These are phyloP conservation scores for Amblyjoppa fuscipennis DNA, from an alignment of 2,888 invertebrate genomes.

Conservation along the genomic window DNA sequence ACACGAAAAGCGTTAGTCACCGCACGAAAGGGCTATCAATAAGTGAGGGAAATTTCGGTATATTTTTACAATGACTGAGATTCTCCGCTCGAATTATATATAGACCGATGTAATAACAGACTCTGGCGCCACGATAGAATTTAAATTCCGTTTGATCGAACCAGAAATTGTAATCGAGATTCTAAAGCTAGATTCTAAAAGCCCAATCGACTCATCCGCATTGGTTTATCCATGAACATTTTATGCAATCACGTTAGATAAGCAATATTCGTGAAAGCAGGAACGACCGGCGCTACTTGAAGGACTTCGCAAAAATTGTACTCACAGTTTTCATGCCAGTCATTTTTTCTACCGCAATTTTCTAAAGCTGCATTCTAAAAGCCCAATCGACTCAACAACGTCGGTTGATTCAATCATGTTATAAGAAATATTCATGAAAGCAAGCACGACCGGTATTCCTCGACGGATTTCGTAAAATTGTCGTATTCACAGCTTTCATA, in stretches of 20 bases:
- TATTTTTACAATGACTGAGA: constrained; percentile 19
- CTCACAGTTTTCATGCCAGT: background rate
- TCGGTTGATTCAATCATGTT: background rate
- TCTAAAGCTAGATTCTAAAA: too few species aligned
- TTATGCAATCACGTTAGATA: too few species aligned
- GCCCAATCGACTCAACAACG: background rate
- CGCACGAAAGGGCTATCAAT: constrained; percentile 13
- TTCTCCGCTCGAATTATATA: constrained; percentile 18
- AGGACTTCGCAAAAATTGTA: background rate
- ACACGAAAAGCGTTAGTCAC: background rate
- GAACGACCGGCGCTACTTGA: background rate
- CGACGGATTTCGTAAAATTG: background rate
- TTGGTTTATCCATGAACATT: background rate
- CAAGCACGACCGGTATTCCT: background rate
- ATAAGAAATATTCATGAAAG: background rate
- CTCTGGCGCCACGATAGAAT: background rate
- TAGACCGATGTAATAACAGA: constrained; percentile 9
- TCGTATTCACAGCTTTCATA: constrained; percentile 10
- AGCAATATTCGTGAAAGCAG: background rate
- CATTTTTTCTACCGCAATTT: constrained; percentile 18
- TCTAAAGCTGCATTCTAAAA: too few species aligned
- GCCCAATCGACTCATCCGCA: background rate
- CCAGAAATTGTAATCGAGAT: background rate
- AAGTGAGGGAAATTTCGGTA: constrained; percentile 14
- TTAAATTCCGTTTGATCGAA: background rate